Evolutionary conservation across 2,797 vertebrate species (phyloP).

Genomic region (Staurois parvus): DNA sequence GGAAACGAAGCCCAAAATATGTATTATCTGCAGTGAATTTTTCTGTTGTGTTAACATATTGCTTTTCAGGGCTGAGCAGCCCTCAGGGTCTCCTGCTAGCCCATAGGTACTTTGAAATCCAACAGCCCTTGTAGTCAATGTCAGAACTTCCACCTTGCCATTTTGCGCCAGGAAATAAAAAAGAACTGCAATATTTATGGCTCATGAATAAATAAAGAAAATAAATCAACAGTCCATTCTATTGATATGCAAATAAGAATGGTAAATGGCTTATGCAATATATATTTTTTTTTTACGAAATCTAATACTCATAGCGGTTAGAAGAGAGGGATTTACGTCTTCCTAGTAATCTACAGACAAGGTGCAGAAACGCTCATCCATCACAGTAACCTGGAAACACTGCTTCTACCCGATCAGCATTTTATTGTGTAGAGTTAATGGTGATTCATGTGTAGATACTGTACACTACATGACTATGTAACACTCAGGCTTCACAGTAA

Average conservation of each 20-base stretch:
- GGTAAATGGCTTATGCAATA: background rate
- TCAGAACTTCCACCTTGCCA: background rate
- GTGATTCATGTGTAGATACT: constrained; percentile 42
- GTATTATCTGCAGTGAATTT: too few species aligned
- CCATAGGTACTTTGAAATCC: background rate
- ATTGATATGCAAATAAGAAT: background rate
- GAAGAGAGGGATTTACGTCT: background rate
- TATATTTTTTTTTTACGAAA: background rate
- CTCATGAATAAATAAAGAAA: background rate
- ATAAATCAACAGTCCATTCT: background rate
- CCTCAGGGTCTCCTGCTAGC: too few species aligned
- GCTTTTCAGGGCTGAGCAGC: too few species aligned
- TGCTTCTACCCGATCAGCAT: constrained; percentile 1
- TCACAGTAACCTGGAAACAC: background rate
- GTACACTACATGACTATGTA: constrained; percentile 34
- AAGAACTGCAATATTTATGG: background rate
- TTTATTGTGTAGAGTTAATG: constrained; percentile 2
- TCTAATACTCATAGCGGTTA: background rate
- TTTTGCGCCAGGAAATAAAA: background rate
- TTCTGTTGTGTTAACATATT: too few species aligned
- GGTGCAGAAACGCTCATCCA: background rate
- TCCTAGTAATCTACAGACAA: background rate
- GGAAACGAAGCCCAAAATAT: too few species aligned
- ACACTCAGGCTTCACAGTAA: constrained; percentile 10
- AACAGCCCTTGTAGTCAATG: background rate